Evolutionary conservation across 2,797 vertebrate species (phyloP).

Genomic region (Xenops minutus): DNA sequence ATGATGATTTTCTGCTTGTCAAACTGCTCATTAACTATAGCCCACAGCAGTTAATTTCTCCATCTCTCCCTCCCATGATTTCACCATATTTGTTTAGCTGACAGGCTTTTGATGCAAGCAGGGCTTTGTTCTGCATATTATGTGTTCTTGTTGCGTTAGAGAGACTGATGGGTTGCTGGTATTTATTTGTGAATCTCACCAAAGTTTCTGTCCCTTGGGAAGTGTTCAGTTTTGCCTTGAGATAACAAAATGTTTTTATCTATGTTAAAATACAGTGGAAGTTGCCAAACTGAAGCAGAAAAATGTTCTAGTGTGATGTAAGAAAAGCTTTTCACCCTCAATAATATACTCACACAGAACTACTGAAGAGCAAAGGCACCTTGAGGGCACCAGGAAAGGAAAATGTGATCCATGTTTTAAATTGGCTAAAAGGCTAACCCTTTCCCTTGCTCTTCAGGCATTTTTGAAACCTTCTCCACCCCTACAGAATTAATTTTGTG

Average conservation of each 20-base stretch:
- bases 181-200: neutral
- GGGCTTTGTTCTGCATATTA: neutral
- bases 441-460: neutral
- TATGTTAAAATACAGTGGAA: neutral
- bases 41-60: constrained; percentile 54
- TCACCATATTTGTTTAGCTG: constrained; percentile 61
- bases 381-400: neutral
- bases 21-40: constrained; percentile 50
- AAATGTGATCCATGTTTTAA: neutral
- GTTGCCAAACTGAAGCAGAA: neutral
- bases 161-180: neutral
- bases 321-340: neutral
- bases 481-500: neutral
- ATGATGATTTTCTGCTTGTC: neutral
- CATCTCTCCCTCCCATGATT: neutral
- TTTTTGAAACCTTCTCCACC: neutral
- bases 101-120: constrained; percentile 47
- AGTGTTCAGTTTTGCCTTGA: constrained; percentile 29
- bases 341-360: neutral
- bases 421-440: neutral
- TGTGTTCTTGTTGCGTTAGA: constrained; percentile 7
- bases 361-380: neutral
- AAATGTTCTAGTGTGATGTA: neutral
- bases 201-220: constrained; percentile 21
- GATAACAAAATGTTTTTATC: neutral